phyloP scores from a whole-genome alignment of 2,888 invertebrate species.

The Coecobrya sp. region DNA sequence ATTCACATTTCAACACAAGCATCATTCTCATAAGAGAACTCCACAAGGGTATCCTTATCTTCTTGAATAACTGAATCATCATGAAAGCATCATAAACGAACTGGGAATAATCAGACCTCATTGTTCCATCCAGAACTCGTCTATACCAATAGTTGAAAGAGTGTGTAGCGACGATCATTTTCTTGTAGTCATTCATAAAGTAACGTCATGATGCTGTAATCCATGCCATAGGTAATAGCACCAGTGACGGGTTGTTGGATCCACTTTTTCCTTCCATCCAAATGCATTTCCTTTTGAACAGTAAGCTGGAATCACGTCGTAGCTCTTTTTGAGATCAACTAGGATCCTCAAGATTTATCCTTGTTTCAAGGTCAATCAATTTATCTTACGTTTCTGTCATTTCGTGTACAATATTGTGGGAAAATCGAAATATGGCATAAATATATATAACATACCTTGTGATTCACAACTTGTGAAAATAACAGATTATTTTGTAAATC shows the following conservation, averaged over 20 bases:
- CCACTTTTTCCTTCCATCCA: slow-evolving; percentile 21
- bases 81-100: slow-evolving; percentile 80
- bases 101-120: slow-evolving; percentile 72
- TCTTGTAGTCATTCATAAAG: slow-evolving; percentile 76
- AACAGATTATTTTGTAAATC: slow-evolving; percentile 59
- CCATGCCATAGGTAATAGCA: slow-evolving; percentile 65
- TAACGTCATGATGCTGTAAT: slow-evolving; percentile 71
- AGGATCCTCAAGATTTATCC: not conserved
- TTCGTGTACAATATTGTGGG: slow-evolving; percentile 72
- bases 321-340: not conserved
- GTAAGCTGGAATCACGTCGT: not conserved
- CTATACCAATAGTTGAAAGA: slow-evolving; percentile 76
- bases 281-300: slow-evolving; percentile 30
- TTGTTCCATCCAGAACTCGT: slow-evolving; percentile 70
- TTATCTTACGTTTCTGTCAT: slow-evolving; percentile 71
- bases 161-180: slow-evolving; percentile 63
- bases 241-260: slow-evolving; percentile 45
- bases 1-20: slow-evolving; percentile 31
- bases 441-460: slow-evolving; percentile 60
- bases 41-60: slow-evolving; percentile 78
- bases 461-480: not conserved
- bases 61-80: slow-evolving; percentile 82
- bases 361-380: slow-evolving; percentile 52
- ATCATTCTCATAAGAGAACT: slow-evolving; percentile 62
- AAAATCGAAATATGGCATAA: slow-evolving; percentile 79